Conservation (phyloP, 2,888 invertebrate genomes). For the Eupithecia dodoneata region DNA sequence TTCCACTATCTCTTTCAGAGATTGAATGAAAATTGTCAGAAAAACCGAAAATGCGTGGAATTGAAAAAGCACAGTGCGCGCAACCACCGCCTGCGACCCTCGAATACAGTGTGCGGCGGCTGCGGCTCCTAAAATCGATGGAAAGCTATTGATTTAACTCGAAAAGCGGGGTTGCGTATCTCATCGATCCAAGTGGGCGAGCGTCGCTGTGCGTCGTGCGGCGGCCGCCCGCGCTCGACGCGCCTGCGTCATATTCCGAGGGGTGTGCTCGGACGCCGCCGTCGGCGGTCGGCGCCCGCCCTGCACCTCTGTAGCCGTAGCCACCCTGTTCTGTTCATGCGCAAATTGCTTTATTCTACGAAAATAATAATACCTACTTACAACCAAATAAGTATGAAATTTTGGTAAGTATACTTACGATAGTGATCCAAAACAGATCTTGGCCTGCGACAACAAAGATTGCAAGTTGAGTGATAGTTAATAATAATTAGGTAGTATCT, state of each 20-base stretch:
- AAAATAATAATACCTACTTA: not conserved
- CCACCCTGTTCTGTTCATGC: conserved; percentile 73
- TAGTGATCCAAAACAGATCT: not conserved
- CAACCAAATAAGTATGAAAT: not conserved
- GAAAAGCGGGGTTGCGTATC: conserved; percentile 89
- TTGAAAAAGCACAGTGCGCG: conserved; percentile 59
- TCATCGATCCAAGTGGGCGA: conserved; percentile 86
- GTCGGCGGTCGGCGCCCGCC: conserved; percentile 46
- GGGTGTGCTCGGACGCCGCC: conserved; percentile 57
- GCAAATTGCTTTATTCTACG: conserved; percentile 58
- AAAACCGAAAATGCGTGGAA: not conserved
- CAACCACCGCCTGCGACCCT: conserved; percentile 83
- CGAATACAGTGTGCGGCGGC: conserved; percentile 81
- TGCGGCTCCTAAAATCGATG: conserved; percentile 89
- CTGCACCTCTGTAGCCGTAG: conserved; percentile 54
- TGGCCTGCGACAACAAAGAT: not conserved
- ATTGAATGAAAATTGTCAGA: not conserved
- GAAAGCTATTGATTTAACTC: conserved; percentile 88
- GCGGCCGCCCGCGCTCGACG: conserved; percentile 49
- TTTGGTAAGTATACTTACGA: too few species aligned
- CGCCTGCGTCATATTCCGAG: conserved; percentile 67
- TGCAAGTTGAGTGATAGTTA: not conserved
- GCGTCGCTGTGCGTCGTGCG: conserved; percentile 52
- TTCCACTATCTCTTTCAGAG: not conserved
- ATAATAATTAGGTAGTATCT: too few species aligned